Evolutionary conservation across 1,140 invertebrate species (phyloP).

Genomic region (Pogonognathellus flavescens): DNA sequence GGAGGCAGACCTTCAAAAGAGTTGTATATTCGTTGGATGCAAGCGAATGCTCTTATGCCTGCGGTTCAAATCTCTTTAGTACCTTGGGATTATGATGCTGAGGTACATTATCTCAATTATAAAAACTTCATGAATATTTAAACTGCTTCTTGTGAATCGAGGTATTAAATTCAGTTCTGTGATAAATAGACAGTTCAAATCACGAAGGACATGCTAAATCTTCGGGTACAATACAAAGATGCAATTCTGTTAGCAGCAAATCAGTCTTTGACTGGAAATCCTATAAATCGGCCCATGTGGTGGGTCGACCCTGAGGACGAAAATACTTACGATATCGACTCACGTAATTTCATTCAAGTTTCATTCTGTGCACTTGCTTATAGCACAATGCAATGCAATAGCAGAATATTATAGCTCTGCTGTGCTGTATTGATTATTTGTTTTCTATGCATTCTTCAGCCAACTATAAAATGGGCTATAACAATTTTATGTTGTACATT

Average conservation of each 20-base stretch:
- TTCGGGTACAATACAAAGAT: slow-evolving; percentile 79
- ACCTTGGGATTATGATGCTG: slow-evolving; percentile 86
- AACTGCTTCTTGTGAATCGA: not conserved
- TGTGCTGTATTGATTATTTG: too few relatives aligned
- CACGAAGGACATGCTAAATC: slow-evolving; percentile 74
- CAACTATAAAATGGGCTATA: too few relatives aligned
- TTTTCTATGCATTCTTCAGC: too few relatives aligned
- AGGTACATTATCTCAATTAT: slow-evolving; percentile 9
- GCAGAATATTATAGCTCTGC: too few relatives aligned
- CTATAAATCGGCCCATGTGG: slow-evolving; percentile 90
- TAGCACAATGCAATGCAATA: not conserved
- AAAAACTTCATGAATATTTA: not conserved
- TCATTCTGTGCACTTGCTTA: slow-evolving; percentile 68
- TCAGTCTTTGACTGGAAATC: slow-evolving; percentile 75
- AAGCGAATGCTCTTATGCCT: slow-evolving; percentile 89
- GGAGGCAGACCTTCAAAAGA: slow-evolving; percentile 75
- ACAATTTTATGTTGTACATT: too few relatives aligned
- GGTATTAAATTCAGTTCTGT: slow-evolving; percentile 58
- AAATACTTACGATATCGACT: slow-evolving; percentile 67
- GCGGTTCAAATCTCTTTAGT: slow-evolving; percentile 88
- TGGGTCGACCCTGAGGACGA: slow-evolving; percentile 76
- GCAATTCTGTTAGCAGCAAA: slow-evolving; percentile 77
- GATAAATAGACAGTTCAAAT: slow-evolving; percentile 74
- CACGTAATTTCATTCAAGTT: slow-evolving; percentile 65
- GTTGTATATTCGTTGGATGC: slow-evolving; percentile 90